A percentile compares a stretch with the other conserved stretches of the same genome.
These are phyloP conservation scores for Noctua pronuba DNA, from an alignment of 2,888 invertebrate species.

Conservation along the genomic window DNA sequence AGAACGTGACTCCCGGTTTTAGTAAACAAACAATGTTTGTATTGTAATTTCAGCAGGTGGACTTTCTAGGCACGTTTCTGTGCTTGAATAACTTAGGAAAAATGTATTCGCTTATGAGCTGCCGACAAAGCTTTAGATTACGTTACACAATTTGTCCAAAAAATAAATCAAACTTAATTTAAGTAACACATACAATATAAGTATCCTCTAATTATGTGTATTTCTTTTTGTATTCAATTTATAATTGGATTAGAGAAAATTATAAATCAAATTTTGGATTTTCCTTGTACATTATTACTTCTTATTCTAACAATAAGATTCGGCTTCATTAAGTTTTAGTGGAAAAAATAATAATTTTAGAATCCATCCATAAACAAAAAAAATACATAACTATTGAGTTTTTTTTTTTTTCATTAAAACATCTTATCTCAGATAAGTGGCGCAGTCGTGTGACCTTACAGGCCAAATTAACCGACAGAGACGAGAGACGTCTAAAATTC, in stretches of 20 bases:
- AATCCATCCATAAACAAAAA: background rate
- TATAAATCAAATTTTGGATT: background rate
- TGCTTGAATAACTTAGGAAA: constrained; percentile 60
- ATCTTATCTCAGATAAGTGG: constrained; percentile 29
- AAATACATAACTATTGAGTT: background rate
- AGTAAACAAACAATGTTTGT: constrained; percentile 74
- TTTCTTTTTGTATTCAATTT: background rate
- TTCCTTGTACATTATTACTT: background rate
- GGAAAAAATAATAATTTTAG: background rate
- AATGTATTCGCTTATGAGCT: constrained; percentile 37
- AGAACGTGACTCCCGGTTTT: constrained; percentile 74
- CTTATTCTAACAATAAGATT: background rate
- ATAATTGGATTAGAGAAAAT: background rate
- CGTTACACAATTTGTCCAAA: background rate
- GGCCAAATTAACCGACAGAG: constrained; percentile 42
- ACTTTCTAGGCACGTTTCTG: constrained; percentile 73
- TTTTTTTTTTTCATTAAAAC: constrained; percentile 31
- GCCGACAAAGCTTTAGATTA: constrained; percentile 6
- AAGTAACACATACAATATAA: background rate
- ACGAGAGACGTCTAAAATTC: constrained; percentile 65
- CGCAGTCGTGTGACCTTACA: constrained; percentile 39
- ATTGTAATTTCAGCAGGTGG: constrained; percentile 76
- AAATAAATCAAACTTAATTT: background rate
- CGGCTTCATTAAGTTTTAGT: background rate
- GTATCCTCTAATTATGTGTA: background rate